Evolutionary conservation across 2,797 vertebrate genomes (phyloP), one percentile per base, ranked within the genome.

Genomic region (Syndactyla subalaris): DNA sequence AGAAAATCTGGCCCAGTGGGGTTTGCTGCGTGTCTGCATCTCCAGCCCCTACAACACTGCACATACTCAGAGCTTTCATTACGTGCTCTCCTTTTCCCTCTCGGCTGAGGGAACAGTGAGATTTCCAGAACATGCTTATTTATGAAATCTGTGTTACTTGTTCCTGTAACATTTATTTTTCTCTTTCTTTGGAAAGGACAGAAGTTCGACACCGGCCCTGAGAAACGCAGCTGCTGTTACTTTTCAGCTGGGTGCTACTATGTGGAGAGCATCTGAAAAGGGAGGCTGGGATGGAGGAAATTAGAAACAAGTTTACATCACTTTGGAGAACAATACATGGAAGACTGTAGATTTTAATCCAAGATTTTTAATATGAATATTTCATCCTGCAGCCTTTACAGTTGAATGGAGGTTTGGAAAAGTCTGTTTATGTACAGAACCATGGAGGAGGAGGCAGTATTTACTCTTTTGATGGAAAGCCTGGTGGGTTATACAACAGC

Each of bases 201-300:
- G 77, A 67, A 79, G 80, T 87, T 95, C 85, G 92, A 7, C 41
- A 29, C 0, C 1, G 48, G 48, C 74, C 59, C 55, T 87, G n/a
- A 73, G 77, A 95, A 95, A 73, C 2, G 21, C 73, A 93, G 93
- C 90, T 96, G 90, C 74, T 89, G 71, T 90, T 95, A 87, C 70
- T 80, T 86, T 95, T 80, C 93, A 92, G 83, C 85, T 90, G 92
- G 92, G 73, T 81, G 62, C 88, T 86, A 6, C 85, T 88, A 38
- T 67, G 63, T 85, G 62, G 63, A 86, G 24, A 85, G 62, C 80
- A 62, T 81, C 51, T 82, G 73, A 85, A 94, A 95, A 87, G 48
- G 36, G 32, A 93, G 12, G 24, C 58, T 66, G 43, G 39, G 62
- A 34, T n/a, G 12, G 7, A 70, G 62, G 45, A 93, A 94, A 92